phyloP scores from a whole-genome alignment of 2,113 vertebrate species.

The Mus spicilegus region DNA sequence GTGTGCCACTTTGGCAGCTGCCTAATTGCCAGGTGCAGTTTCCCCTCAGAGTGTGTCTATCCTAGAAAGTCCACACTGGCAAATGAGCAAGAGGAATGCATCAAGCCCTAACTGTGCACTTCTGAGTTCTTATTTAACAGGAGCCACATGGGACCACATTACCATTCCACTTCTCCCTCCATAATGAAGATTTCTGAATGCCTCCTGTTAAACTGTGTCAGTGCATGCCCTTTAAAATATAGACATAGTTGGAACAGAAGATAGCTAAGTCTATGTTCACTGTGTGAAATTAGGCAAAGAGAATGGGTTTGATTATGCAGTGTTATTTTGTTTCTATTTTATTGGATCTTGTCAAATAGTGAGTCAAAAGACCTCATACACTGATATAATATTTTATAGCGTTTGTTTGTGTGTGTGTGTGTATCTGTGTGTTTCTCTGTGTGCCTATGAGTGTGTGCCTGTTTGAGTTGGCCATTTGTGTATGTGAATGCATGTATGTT shows the following conservation, averaged over 20 bases:
- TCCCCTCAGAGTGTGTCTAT: neutral
- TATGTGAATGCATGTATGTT: neutral
- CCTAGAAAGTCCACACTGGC: too few species aligned
- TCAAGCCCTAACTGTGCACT: neutral
- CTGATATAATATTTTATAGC: too few species aligned
- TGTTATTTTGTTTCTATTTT: neutral
- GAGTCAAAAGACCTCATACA: too few species aligned
- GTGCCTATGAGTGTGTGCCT: neutral
- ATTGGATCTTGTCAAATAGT: too few species aligned
- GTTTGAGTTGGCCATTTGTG: neutral
- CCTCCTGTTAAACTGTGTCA: rapidly evolving
- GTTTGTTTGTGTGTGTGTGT: too few species aligned
- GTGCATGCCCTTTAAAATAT: neutral
- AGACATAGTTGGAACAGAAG: rapidly evolving
- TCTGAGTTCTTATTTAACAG: neutral
- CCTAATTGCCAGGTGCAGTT: too few species aligned
- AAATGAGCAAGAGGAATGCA: neutral
- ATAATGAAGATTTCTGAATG: neutral
- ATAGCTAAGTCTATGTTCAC: neutral
- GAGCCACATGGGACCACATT: neutral
- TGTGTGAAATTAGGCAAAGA: neutral
- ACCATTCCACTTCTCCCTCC: neutral
- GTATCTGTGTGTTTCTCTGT: neutral
- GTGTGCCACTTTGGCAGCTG: neutral
- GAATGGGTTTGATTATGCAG: neutral